A percentile compares a stretch with the other conserved stretches of the same genome.
Conservation (phyloP, 2,113 vertebrate genomes). For the Glaucomys volans region DNA sequence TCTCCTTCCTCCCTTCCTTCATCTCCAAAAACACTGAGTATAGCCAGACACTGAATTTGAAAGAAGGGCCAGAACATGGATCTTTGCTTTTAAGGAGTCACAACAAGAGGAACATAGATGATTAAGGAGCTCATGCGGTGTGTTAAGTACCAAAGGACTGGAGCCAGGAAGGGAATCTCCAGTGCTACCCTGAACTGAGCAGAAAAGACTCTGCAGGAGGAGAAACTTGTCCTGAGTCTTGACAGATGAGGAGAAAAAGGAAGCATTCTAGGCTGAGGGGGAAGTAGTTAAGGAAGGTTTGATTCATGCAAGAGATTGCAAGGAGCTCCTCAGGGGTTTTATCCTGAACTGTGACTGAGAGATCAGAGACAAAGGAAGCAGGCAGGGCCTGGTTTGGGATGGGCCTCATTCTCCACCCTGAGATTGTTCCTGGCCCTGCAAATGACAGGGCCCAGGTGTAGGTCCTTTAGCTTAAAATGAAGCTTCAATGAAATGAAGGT, state of each 20-base stretch:
- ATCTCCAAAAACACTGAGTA: background rate
- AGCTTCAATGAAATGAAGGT: background rate
- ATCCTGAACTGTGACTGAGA: background rate
- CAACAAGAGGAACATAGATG: accelerated
- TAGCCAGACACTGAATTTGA: background rate
- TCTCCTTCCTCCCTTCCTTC: background rate
- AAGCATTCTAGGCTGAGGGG: background rate
- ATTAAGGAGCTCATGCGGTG: accelerated
- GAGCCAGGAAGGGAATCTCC: background rate
- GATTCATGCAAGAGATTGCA: background rate
- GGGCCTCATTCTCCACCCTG: accelerated
- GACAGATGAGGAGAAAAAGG: background rate
- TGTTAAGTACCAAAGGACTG: accelerated
- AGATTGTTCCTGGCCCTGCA: background rate
- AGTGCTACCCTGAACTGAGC: accelerated
- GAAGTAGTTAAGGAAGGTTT: background rate
- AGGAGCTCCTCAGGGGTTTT: background rate
- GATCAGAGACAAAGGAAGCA: background rate
- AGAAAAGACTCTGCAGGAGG: background rate
- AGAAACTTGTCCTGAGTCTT: background rate
- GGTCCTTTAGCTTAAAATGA: background rate
- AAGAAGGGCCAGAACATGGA: background rate
- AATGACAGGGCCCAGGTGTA: accelerated
- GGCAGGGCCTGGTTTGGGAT: background rate
- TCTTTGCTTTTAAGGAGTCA: background rate